phyloP scores from a whole-genome alignment of 2,113 vertebrate species.

The Trogon surrucura region DNA sequence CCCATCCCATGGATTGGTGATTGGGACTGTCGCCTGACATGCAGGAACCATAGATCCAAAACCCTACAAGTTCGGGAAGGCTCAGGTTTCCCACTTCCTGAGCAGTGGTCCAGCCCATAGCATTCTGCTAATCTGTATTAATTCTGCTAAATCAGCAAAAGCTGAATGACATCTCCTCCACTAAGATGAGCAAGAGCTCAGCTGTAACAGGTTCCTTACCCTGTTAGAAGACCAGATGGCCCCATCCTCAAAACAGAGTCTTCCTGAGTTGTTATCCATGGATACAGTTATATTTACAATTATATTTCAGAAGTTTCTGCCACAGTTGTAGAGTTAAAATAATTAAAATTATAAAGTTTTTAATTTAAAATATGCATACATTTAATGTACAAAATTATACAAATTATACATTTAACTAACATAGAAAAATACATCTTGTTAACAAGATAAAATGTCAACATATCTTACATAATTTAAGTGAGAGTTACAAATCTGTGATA shows the following conservation, averaged over 20 bases:
- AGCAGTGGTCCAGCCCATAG: not conserved
- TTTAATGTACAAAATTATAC: conserved; percentile 82
- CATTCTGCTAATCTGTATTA: not conserved
- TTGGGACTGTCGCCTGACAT: not conserved
- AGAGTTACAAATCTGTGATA: conserved; percentile 59
- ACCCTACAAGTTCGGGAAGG: not conserved
- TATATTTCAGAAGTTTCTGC: not conserved
- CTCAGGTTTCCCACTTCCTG: not conserved
- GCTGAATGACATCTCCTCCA: not conserved
- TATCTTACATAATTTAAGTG: conserved; percentile 66
- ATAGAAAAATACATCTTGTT: conserved; percentile 83
- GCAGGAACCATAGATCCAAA: not conserved
- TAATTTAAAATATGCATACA: conserved; percentile 78
- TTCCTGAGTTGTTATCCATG: not conserved
- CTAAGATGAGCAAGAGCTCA: not conserved
- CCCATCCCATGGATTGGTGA: not conserved
- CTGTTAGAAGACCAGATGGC: not conserved
- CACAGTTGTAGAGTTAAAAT: not conserved
- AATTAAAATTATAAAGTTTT: conserved; percentile 36
- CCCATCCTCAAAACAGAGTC: not conserved
- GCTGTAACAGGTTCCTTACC: not conserved
- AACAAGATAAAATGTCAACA: conserved; percentile 74
- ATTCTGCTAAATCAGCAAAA: not conserved
- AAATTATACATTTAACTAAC: conserved; percentile 78
- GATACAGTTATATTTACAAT: not conserved